Evolutionary conservation across 2,888 invertebrate genomes (phyloP), one percentile per base, ranked within the genome.

Genomic region (Hyles lineata): DNA sequence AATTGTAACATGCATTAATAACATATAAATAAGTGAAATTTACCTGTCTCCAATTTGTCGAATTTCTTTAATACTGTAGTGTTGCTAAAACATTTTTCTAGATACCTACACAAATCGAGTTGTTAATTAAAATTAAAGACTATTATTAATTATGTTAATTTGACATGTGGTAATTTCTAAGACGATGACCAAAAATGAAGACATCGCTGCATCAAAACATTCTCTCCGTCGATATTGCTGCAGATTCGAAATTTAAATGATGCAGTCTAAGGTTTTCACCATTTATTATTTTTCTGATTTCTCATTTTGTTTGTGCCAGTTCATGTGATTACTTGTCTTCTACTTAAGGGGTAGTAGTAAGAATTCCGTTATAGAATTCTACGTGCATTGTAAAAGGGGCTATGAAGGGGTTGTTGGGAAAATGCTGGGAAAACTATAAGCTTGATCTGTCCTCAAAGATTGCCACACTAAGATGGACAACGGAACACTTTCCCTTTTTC

Each of bases 211-310:
- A 23, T n/a, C 23, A 17, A 21, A 50, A 67, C 23, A 67, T 60
- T 43, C 2, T 63, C n/a, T 63, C 23, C 50, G 50, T 43, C 43
- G 4, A 43, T 21, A 21, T 50, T 21, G 67, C 23, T 17, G 21
- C 21, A 67, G 23, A 23, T 23, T 67, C n/a, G 43, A 67, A 17
- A 67, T 50, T 67, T 23, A 67, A 23, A 50, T 23, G 17, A 67
- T 17, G 1, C 50, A 4, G 17, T 17, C 43, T 50, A 50, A 23
- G 67, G 9, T 17, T 50, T 67, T 15, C 23, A 23, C 43, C 50
- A 23, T 63, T n/a, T n/a, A 8, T 21, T 50, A 55, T 67, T 6
- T 50, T 7, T 23, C 6, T 11, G 23, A 21, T 67, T 67, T 50
- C 11, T 67, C 4, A 1, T 67, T 50, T n/a, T 43, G 3, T 67